Conservation (phyloP, 2,113 vertebrate species). For the Chrysochloris asiatica region DNA sequence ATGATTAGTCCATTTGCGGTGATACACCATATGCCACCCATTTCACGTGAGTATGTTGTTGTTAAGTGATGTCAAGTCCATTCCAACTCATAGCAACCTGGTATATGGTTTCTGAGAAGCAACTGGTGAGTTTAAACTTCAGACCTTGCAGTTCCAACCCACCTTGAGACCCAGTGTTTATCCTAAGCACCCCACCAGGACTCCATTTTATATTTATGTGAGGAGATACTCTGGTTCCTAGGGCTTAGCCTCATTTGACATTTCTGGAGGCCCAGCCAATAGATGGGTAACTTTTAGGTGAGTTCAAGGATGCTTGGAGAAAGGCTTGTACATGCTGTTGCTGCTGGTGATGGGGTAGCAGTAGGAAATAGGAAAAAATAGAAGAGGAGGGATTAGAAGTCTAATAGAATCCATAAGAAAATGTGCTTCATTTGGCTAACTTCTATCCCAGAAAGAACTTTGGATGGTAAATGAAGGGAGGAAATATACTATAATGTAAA, state of each 20-base stretch:
- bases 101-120: no score
- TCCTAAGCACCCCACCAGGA: no score
- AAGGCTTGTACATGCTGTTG: neutral
- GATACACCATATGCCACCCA: neutral
- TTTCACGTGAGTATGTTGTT: no score
- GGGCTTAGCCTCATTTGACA: neutral
- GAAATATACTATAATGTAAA: conserved; percentile 58
- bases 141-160: no score
- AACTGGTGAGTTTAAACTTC: no score
- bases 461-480: conserved; percentile 55
- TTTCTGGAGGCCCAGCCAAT: neutral
- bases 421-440: conserved; percentile 41
- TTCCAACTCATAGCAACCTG: no score
- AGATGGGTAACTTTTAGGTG: neutral
- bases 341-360: neutral
- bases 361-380: neutral
- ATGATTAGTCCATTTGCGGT: neutral
- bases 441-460: conserved; percentile 57
- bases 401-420: neutral
- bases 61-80: no score
- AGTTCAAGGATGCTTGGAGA: neutral
- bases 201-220: neutral
- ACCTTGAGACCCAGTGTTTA: no score
- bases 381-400: neutral
- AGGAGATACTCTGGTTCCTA: neutral